These are phyloP conservation scores for Mactromeris polynyma DNA, from an alignment of 2,888 invertebrate genomes.

Conservation along the genomic window DNA sequence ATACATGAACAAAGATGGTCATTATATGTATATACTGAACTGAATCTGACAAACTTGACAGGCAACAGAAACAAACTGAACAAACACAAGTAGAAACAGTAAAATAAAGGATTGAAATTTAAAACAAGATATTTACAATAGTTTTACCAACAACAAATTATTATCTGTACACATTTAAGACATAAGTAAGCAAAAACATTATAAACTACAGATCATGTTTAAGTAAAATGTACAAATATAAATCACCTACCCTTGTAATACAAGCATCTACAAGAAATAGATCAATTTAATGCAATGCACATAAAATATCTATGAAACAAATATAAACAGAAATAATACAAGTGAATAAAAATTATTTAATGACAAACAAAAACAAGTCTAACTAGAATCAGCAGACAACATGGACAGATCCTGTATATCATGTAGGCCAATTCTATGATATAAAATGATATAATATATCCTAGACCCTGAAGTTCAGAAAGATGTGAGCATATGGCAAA, in stretches of 20 bases:
- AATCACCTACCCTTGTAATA: neutral
- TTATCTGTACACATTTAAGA: conserved; percentile 2
- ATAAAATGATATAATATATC: too few species aligned
- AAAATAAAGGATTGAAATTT: conserved; percentile 1
- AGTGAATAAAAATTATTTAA: neutral
- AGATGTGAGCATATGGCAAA: too few species aligned
- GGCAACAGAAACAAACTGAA: neutral
- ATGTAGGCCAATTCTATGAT: too few species aligned
- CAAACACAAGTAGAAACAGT: neutral
- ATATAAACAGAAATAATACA: conserved; percentile 1
- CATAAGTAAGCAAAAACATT: neutral
- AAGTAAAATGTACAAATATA: neutral
- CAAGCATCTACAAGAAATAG: neutral
- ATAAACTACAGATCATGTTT: neutral
- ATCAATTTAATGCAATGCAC: neutral
- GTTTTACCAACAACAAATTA: neutral
- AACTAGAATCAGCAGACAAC: too few species aligned
- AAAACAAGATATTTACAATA: conserved; percentile 11
- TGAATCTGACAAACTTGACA: neutral
- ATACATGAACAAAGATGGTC: neutral
- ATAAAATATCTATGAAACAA: neutral
- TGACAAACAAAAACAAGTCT: neutral
- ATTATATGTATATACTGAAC: neutral
- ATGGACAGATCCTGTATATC: too few species aligned
- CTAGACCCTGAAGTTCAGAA: too few species aligned